phyloP scores from a whole-genome alignment of 2,888 invertebrate species.

The Drosophila emarginata region DNA sequence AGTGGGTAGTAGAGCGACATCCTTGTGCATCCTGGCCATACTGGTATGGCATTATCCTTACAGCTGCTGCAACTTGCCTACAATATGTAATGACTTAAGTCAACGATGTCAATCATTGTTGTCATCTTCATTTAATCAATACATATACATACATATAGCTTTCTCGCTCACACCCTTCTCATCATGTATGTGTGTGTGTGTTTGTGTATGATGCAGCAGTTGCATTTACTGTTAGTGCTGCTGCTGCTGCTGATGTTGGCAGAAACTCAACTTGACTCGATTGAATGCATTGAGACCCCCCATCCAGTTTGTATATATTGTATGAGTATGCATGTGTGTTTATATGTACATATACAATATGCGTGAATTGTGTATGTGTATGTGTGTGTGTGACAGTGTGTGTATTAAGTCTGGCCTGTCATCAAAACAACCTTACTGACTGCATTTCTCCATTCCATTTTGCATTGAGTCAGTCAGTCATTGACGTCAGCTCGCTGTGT shows the following conservation, averaged over 20 bases:
- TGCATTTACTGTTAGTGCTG: constrained; percentile 22
- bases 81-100: constrained; percentile 71
- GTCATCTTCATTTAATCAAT: constrained; percentile 71
- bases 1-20: background rate
- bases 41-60: constrained; percentile 13
- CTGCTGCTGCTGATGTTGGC: constrained; percentile 48
- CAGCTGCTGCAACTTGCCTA: constrained; percentile 47
- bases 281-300: constrained; percentile 15
- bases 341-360: background rate
- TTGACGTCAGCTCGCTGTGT: constrained; percentile 4
- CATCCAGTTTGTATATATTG: background rate
- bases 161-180: background rate
- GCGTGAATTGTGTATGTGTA: constrained; percentile 11
- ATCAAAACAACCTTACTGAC: constrained; percentile 41
- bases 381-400: background rate
- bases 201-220: constrained; percentile 21
- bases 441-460: constrained; percentile 25
- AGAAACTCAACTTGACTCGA: constrained; percentile 44
- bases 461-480: constrained; percentile 19
- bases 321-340: background rate
- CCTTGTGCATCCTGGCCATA: constrained; percentile 12
- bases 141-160: constrained; percentile 24
- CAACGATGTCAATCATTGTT: constrained; percentile 69
- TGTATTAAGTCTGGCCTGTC: constrained; percentile 42
- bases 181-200: background rate